phyloP scores from a whole-genome alignment of 2,797 vertebrate genomes.

The Falco columbarius region DNA sequence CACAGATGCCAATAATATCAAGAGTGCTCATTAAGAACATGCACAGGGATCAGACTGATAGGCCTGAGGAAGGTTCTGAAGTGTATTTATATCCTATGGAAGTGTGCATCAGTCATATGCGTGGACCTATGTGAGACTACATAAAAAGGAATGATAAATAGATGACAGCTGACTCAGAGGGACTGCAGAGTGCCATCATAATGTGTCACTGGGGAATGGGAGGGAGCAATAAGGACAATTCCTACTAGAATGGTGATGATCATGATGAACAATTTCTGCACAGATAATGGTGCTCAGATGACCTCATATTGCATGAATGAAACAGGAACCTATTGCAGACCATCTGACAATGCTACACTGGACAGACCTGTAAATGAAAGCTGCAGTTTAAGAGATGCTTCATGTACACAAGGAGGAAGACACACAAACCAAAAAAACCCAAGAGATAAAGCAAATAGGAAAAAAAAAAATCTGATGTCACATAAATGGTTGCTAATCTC shows the following conservation, averaged over 20 bases:
- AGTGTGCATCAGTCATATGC: not conserved
- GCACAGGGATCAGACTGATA: not conserved
- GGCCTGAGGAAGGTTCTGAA: not conserved
- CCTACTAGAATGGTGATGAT: not conserved
- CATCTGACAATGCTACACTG: not conserved
- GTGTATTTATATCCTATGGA: not conserved
- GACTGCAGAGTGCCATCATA: not conserved
- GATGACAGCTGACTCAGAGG: not conserved
- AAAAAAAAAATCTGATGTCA: not conserved
- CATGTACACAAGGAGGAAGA: not conserved
- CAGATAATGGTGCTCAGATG: not conserved
- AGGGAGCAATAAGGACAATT: not conserved
- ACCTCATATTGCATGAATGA: not conserved
- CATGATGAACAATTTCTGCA: not conserved
- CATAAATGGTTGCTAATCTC: not conserved
- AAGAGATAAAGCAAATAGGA: not conserved
- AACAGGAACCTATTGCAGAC: not conserved
- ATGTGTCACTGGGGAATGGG: not conserved
- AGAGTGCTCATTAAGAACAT: not conserved
- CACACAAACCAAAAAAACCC: not conserved
- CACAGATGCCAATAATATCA: not conserved
- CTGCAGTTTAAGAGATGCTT: not conserved
- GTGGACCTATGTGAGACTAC: not conserved
- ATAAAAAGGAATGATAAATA: not conserved
- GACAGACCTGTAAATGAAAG: not conserved